Percentiles rank a stretch among this genome's conserved stretches.
Conservation (phyloP, 1,140 invertebrate species). For the Danaus melanippus region DNA sequence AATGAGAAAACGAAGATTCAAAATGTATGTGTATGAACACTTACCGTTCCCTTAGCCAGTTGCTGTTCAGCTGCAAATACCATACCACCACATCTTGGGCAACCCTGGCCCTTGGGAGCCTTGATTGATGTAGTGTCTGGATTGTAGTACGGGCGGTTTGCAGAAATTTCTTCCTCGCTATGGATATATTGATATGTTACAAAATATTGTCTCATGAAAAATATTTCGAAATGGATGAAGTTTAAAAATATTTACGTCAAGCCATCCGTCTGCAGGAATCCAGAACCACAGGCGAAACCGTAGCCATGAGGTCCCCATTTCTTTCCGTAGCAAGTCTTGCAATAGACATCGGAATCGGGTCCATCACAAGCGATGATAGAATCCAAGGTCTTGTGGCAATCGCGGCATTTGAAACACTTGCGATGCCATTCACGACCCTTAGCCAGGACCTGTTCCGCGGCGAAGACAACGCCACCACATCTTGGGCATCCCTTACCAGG, state of each 20-base stretch:
- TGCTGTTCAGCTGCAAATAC: constrained; percentile 96
- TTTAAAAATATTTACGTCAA: constrained; percentile 77
- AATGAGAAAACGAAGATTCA: too few relatives aligned
- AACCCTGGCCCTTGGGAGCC: constrained; percentile 89
- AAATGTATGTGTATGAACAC: constrained; percentile 31
- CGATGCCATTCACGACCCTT: constrained; percentile 95
- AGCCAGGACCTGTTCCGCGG: constrained; percentile 90
- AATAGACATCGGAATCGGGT: constrained; percentile 92
- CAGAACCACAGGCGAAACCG: constrained; percentile 95
- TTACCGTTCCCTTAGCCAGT: constrained; percentile 89
- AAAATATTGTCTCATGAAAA: constrained; percentile 2
- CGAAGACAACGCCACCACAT: constrained; percentile 91
- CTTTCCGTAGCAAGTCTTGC: constrained; percentile 92
- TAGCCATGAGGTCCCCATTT: constrained; percentile 96
- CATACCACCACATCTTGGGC: constrained; percentile 91
- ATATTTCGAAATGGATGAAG: constrained; percentile 10
- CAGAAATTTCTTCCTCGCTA: constrained; percentile 87
- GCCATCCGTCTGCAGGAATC: constrained; percentile 92
- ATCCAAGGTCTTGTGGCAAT: constrained; percentile 92
- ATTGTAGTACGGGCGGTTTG: constrained; percentile 82
- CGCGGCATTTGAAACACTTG: constrained; percentile 98
- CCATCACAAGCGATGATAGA: constrained; percentile 95
- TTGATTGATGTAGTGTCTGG: constrained; percentile 91
- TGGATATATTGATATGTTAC: constrained; percentile 17
- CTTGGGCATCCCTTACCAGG: constrained; percentile 91